Base-by-base conservation (phyloP, 2,113 vertebrate species). In the Siphamia tubifer region DNA sequence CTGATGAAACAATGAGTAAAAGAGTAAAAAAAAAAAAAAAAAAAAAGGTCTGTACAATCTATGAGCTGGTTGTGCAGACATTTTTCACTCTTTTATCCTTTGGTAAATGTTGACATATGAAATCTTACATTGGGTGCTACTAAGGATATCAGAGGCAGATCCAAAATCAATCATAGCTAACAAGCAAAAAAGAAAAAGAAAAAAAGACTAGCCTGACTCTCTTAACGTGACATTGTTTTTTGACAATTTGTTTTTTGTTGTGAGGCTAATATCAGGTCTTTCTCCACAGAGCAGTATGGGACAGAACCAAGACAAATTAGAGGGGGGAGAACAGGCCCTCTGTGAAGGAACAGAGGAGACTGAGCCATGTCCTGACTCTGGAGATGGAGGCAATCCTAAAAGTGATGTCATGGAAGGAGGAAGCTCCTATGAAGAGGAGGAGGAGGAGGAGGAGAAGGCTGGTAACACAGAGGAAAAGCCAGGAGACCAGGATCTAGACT, bases 241-340 rank as follows among this genome's bases (percentile, higher is more conserved):
- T 53, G 45, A 48, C 28, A 28, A n/a, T 44, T 25, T 38, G n/a
- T 39, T 9, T 45, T 47, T 32, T 60, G 9, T 54, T 68, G 20
- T 80, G n/a, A 83, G 24, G 43, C 51, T 84, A 87, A 87, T 40
- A 16, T 19, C 6, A 25, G 83, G 35, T 75, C 16, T 79, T 80
- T 86, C 74, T 85, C 82, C 53, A 63, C 86, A 93, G 92, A 89
- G 61, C 57, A 89, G 20, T 36, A 93, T 93, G 92, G 92, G 92
- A 61, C 92, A 93, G 79, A 91, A 84, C 72, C 92, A 85, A 74
- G 90, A 88, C 39, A 93, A 87, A 79, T 27, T 78, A 48, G 87
- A 83, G 19, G 82, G 69, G 24, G 85, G 45, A 51, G 57, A 82
- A 11, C 64, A 80, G 55, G 56, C 19, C 39, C 42, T 57, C 0